phyloP scores from a whole-genome alignment of 53 echinoderm and acorn worm species.

The Paracentrotus lividus region DNA sequence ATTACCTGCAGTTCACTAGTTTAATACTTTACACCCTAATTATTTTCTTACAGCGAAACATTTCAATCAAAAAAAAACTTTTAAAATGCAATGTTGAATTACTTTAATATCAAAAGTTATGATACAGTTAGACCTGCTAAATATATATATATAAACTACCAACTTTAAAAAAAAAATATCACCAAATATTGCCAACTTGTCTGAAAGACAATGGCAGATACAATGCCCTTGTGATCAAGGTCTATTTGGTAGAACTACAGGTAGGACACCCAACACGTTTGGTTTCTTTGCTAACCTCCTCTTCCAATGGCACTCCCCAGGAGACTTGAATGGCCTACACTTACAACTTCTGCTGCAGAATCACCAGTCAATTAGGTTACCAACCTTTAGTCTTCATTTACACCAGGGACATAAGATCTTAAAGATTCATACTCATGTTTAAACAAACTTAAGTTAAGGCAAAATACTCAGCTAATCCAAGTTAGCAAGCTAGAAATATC shows the following conservation, averaged over 20 bases:
- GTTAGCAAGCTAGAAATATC: background rate
- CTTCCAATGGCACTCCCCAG: conserved; percentile 37
- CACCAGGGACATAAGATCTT: background rate
- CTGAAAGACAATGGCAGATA: background rate
- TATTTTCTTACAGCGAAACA: too few species aligned
- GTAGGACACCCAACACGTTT: background rate
- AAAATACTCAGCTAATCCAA: background rate
- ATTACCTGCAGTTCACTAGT: too few species aligned
- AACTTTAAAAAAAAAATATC: too few species aligned
- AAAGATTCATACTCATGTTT: background rate
- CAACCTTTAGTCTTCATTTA: background rate
- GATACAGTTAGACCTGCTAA: too few species aligned
- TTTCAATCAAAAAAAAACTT: too few species aligned
- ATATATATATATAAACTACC: too few species aligned
- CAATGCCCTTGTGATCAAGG: background rate
- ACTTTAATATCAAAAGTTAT: too few species aligned
- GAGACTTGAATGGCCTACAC: conserved; percentile 32
- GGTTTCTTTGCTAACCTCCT: background rate
- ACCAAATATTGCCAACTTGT: background rate
- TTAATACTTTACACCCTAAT: too few species aligned
- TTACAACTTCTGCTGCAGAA: background rate
- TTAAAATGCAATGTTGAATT: too few species aligned
- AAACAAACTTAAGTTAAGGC: background rate
- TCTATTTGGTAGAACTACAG: background rate
- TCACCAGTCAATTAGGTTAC: conserved; percentile 7